phyloP scores from a whole-genome alignment of 2,113 vertebrate species.

The Bettongia penicillata region DNA sequence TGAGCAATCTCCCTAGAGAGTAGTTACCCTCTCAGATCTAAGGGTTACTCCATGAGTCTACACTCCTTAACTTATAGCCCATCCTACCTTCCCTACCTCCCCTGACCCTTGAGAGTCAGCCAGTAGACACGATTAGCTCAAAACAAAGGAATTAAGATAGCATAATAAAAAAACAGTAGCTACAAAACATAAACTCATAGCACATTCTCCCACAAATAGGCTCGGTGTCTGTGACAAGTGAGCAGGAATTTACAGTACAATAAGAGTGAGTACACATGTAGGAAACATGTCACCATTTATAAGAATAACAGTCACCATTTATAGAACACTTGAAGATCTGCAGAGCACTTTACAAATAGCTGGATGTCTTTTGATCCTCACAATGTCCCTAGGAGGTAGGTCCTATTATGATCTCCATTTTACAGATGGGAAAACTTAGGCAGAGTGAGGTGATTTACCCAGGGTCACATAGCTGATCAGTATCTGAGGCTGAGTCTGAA shows the following conservation, averaged over 20 bases:
- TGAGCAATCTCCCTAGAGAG: not conserved
- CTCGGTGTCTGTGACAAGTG: not conserved
- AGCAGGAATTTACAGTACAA: not conserved
- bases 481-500: not conserved
- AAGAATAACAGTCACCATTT: not conserved
- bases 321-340: not conserved
- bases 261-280: not conserved
- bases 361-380: not conserved
- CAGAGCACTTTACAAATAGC: not conserved
- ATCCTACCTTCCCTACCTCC: not conserved
- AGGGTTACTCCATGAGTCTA: too few relatives aligned
- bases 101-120: not conserved
- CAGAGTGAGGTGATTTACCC: not conserved
- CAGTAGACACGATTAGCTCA: not conserved
- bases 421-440: not conserved
- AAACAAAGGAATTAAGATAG: not conserved
- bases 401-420: not conserved
- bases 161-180: not conserved
- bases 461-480: not conserved
- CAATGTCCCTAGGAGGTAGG: not conserved
- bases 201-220: not conserved
- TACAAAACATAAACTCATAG: not conserved
- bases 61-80: too few relatives aligned
- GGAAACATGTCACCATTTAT: not conserved
- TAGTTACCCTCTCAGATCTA: not conserved